Base-by-base conservation (phyloP, 2,113 vertebrate genomes). In the Tupaia tana region DNA sequence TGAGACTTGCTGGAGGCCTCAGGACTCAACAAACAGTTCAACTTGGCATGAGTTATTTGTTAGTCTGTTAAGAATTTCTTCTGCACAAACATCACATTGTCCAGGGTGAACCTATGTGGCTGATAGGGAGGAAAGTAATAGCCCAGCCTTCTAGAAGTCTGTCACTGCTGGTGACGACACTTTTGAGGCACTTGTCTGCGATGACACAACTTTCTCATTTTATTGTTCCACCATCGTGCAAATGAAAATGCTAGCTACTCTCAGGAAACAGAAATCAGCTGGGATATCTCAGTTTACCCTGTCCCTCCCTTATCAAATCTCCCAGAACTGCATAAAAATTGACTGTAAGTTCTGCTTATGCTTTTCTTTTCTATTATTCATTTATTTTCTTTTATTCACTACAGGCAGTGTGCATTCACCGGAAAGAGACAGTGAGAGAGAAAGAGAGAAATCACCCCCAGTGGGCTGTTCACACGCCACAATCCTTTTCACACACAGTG, bases 1-100 rank as follows among this genome's bases (percentile, higher is more conserved):
- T 9, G 58, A 93, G 34, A 75, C 56, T 25, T 70, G 18, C 11
- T 20, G 84, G 86, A 66, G 9, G 89, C 43, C 85, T 89, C 52
- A 4, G 54, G n/a, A 67, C 70, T 73, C 71, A 80, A 56, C 70
- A 63, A 73, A 87, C 86, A 14, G 27, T 70, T 75, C 52, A 4
- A 10, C 78, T 58, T 78, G 84, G 73, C 69, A 64, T 80, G 73
- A 79, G 31, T 22, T 63, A 88, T 1, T 20, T 25, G 16, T 34
- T 64, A 3, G n/a, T 61, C 58, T 74, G 63, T 22, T 71, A 70
- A 81, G 58, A 94, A 87, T 92, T 96, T 96, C 96, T 97, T 93
- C 89, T n/a, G 52, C 34, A 20, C 79, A 4, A 4, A 81, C 88
- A 94, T 61, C 96, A 69, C 67, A 81, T 18, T 86, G 86, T 93